Percentiles rank a stretch among this genome's conserved stretches.
Evolutionary conservation across 2,888 invertebrate genomes (phyloP).

Genomic region (Melanophora roralis): DNA sequence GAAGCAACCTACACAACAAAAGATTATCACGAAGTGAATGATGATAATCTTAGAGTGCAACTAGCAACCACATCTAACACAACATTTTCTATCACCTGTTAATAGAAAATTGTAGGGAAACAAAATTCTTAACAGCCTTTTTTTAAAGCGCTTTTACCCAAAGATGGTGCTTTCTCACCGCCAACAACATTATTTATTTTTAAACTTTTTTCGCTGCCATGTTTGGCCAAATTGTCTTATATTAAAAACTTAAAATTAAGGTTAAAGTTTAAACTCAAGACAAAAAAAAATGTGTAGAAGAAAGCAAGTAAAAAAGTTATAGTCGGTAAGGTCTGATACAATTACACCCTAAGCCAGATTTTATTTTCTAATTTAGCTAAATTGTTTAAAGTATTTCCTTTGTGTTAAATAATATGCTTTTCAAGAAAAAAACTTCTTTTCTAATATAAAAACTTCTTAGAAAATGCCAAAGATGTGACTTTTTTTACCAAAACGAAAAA

Average conservation of each 20-base stretch:
- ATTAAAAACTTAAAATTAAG: conserved; percentile 45
- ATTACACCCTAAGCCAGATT: too few relatives aligned
- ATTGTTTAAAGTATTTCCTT: too few relatives aligned
- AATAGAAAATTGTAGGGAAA: background rate
- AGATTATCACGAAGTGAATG: conserved; percentile 49
- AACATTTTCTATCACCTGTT: conserved; percentile 56
- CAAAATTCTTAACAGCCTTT: conserved; percentile 23
- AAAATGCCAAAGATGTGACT: too few relatives aligned
- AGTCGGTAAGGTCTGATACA: too few relatives aligned
- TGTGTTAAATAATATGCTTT: too few relatives aligned
- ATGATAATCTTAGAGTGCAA: conserved; percentile 19
- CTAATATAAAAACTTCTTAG: too few relatives aligned
- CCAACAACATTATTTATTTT: conserved; percentile 16
- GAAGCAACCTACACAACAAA: conserved; percentile 47
- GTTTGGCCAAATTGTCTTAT: conserved; percentile 28
- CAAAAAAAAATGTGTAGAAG: conserved; percentile 1
- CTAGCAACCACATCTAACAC: background rate
- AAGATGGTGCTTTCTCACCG: conserved; percentile 40
- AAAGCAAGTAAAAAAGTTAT: conserved; percentile 3
- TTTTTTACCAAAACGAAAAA: too few relatives aligned
- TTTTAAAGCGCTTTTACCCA: conserved; percentile 9
- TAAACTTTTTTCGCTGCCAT: background rate
- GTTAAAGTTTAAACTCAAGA: conserved; percentile 56
- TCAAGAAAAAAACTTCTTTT: too few relatives aligned
- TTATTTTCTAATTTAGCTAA: too few relatives aligned